Evolutionary conservation across 2,113 vertebrate species (phyloP), one percentile per base, ranked within the genome.

Genomic region (Pedetes capensis): DNA sequence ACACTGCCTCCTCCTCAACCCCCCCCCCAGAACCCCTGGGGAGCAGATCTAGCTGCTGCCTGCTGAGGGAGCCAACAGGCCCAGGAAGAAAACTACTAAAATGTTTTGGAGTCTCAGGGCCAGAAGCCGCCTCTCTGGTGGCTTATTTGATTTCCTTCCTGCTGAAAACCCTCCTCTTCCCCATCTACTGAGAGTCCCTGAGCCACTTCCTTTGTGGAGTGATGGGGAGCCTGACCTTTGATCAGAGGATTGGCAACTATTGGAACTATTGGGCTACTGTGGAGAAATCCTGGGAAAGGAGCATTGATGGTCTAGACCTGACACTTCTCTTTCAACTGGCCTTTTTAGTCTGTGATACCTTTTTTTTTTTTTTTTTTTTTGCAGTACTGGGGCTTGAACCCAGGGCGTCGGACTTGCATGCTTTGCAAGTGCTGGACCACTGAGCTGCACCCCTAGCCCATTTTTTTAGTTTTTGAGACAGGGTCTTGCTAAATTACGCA

Each of bases 1-100:
- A 0, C 80, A 4, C 74, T 17, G 16, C 42, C 25, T 8, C 10
- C 39, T 37, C 17, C 18, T 29, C 20, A 12, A 0, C 34, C 22
- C 13, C 6, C 10, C 51, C 17, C 66, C 53, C 20, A 13, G 27
- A 47, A 4, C 49, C 22, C n/a, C n/a, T n/a, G n/a, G 44, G 42
- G 37, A 69, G 12, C 44, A 27, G 37, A 11, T 20, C 49, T 82
- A 59, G 8, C 2, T 76, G 23, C 39, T 79, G 42, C 29, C 63
- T 0, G 29, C 57, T 85, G 55, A 86, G 80, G n/a, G n/a, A n/a
- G n/a, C n/a, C n/a, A n/a, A n/a, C n/a, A 63, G 55, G 18, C 59
- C 51, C 37, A 85, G 29, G 83, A 59, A n/a, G 55, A 64, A 79
- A 25, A 51, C 53, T 59, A 6, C 47, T n/a, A 4, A 34, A 16